Base-by-base conservation (phyloP, 2,113 vertebrate genomes). In the Lynx canadensis region DNA sequence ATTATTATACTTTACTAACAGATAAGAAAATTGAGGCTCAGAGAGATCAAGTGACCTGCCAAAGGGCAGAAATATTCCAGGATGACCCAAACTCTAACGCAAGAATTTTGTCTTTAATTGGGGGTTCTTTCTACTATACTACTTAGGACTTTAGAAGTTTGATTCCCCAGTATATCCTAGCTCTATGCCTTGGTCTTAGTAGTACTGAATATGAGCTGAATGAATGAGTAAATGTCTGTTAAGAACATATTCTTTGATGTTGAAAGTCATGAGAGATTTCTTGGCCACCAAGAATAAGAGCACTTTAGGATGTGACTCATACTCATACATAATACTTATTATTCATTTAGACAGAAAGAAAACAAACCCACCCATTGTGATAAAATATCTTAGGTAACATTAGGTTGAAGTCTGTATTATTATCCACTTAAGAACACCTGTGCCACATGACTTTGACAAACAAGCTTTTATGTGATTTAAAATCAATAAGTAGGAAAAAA, bases 301-400 rank as follows among this genome's bases (percentile, higher is more conserved):
- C 93, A 79, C 19, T 89, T 60, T 0, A 4, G 52, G 48, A 60
- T 94, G 1, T 36, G 78, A 96, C 41, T 97, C 2, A 82, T 89
- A 93, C 18, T 48, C 74, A 3, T 7, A 88, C 71, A 27, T 48
- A 79, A 38, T 45, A 45, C 82, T 91, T 74, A 97, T 88, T 88
- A 48, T 86, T 94, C 71, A 81, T 82, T 95, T 96, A 88, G 7
- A 14, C n/a, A 83, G 52, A 97, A 96, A 41, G 95, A 96, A 97
- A 97, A 89, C 41, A 95, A 97, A 97, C 55, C 8, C 36, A 91
- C 76, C 84, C 63, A 84, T 79, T 92, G 84, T 87, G 5, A 36
- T 91, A 95, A 96, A 78, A 92, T 45, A 31, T 94, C 95, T 95
- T 93, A 68, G 55, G 74, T 74, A 93, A 89, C 63, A 57, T 84